A percentile compares a stretch with the other conserved stretches of the same genome.
Evolutionary conservation across 2,113 vertebrate species (phyloP).

Genomic region (Syngnathus typhle): DNA sequence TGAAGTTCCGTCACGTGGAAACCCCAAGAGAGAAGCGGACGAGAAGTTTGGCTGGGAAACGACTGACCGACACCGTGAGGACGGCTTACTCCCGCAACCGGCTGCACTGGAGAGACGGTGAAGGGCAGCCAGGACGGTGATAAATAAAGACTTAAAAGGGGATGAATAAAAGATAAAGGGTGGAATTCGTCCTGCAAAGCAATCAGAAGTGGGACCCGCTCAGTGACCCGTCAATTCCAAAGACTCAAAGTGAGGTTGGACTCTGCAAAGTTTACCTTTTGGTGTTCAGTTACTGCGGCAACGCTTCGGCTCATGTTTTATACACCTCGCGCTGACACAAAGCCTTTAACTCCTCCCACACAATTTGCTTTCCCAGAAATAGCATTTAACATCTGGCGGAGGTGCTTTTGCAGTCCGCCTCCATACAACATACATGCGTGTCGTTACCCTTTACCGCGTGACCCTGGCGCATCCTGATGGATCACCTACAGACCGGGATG

Average conservation of each 20-base stretch:
- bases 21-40: background rate
- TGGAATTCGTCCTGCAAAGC: background rate
- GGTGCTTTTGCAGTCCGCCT: background rate
- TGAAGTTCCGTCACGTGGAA: background rate
- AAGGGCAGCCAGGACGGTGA: background rate
- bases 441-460: background rate
- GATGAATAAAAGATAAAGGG: slow-evolving; percentile 6
- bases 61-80: background rate
- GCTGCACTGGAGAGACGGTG: background rate
- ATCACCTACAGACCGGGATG: background rate
- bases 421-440: background rate
- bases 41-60: background rate
- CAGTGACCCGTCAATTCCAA: background rate
- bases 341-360: background rate
- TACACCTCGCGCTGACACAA: background rate
- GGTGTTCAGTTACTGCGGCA: background rate
- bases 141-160: slow-evolving; percentile 1
- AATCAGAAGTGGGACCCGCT: slow-evolving; percentile 4
- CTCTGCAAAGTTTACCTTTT: background rate
- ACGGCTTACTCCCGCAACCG: background rate
- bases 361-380: background rate
- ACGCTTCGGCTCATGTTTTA: background rate
- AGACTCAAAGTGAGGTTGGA: slow-evolving; percentile 19
- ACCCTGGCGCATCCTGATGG: background rate
- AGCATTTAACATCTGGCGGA: background rate